phyloP scores from a whole-genome alignment of 2,888 invertebrate genomes.

The Lacanobia wlatinum region DNA sequence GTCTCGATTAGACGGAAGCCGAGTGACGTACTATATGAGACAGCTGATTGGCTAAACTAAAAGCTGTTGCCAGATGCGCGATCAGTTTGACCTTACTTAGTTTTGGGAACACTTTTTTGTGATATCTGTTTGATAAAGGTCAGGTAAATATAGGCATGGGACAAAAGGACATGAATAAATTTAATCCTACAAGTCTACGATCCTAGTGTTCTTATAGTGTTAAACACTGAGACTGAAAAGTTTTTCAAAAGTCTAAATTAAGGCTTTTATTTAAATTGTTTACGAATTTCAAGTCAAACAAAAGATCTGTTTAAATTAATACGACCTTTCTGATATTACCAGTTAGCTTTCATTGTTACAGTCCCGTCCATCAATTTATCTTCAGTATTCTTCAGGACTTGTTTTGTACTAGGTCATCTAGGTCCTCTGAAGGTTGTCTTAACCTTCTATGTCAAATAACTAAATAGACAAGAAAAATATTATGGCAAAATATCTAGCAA shows the following conservation, averaged over 20 bases:
- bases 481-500: not conserved
- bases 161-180: not conserved
- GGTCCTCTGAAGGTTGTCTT: conserved; percentile 10
- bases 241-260: not conserved
- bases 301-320: not conserved
- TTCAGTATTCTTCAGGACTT: not conserved
- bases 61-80: conserved; percentile 23
- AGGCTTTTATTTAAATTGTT: not conserved
- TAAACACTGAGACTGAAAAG: not conserved
- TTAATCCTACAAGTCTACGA: not conserved
- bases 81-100: conserved; percentile 3
- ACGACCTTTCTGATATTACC: not conserved
- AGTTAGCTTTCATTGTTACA: not conserved
- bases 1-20: conserved; percentile 74
- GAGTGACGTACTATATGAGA: conserved; percentile 51
- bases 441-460: not conserved
- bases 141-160: not conserved
- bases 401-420: conserved; percentile 1
- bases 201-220: not conserved
- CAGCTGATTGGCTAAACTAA: conserved; percentile 48
- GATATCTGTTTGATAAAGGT: not conserved
- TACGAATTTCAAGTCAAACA: not conserved
- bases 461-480: conserved; percentile 7
- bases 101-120: not conserved
- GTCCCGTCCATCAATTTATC: conserved; percentile 20